Base-by-base conservation (phyloP, 2,797 vertebrate species). In the Cichlasoma orientale region DNA sequence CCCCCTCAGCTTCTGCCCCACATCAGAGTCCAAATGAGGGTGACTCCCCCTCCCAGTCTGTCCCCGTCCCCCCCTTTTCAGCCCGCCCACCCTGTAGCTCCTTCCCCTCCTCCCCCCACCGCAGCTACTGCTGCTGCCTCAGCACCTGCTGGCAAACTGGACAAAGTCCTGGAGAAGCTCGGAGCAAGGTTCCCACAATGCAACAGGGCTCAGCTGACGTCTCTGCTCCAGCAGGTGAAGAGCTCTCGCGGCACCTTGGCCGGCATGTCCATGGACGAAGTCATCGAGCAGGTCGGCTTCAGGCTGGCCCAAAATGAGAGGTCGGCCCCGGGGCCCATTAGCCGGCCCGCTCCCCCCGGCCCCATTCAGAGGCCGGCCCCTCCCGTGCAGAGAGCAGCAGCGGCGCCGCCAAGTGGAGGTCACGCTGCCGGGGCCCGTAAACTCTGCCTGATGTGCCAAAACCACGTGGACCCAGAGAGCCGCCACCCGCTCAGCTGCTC, bases 391-490 rank as follows among this genome's bases (percentile, higher is more conserved):
- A 95, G 95, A 85, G 92, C 80, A 1, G 50, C 94, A 0, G 88
- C 92, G 0, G 88, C 92, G 0, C 21, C n/a, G 4, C 23, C 41
- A 3, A 83, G 91, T 0, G 82, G 78, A 2, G 75, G 74, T 38
- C 84, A 54, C 9, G 27, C 58, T 1, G 29, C 2, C 14, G 63
- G 19, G 3, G 19, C 70, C 38, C 95, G 94, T n/a, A 98, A 97
- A 80, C 94, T 97, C 70, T 99, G 98, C 89, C 93, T 99, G 14
- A 96, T 98, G 94, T 99, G 98, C 87, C 97, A 98, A 95, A 96
- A 97, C 83, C 92, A 94, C 0, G 97, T 99, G 75, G 96, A 97
- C 50, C 95, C 95, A 0, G 93, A 92, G 21, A 96, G 93, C 83
- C 95, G 97, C 12, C 96, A 98, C 86, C 96, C 95, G 2, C 96